Evolutionary conservation across 2,888 invertebrate genomes (phyloP), one percentile per base, ranked within the genome.

Genomic region (Exocentrus adspersus): DNA sequence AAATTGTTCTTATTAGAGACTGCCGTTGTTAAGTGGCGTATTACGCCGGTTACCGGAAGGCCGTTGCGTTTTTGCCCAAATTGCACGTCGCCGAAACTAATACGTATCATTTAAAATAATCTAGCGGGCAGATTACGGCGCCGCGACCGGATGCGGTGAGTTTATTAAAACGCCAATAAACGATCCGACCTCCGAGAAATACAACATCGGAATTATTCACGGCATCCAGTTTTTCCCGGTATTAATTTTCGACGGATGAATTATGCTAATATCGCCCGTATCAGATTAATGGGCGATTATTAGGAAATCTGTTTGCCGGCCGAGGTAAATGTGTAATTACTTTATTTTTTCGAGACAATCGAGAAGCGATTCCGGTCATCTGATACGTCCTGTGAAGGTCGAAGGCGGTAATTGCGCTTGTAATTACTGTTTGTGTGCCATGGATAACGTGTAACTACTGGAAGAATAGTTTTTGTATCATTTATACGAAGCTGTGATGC

Each of bases 131-230:
- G 51, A 60, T 60, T 50, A 52, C 45, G 20, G 57, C 45, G 14
- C 24, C 51, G 43, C 6, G 57, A 51, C 65, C 61, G 65, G 65
- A 65, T 65, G 65, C 58, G 61, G 65, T 32, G 48, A 59, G 52
- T 65, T 65, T 65, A 58, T 57, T 65, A 61, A 65, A 58, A 58
- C 61, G 58, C 24, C 58, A 58, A 65, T 65, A 65, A 65, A 65
- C 51, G 61, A 51, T 65, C 58, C 61, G 65, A 54, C 65, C 65
- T 61, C 57, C 56, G 57, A 30, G 30, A 20, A 57, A 57, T 46
- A 46, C 45, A 46, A 46, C 56, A 57, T 57, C 21, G 56, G 12
- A 46, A 46, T 32, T 46, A 32, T 54, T 54, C 28, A 16, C 14
- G 14, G 43, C 42, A 24, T 54, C 43, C 24, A n/a, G 4, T 21